Percentiles rank a stretch among this genome's conserved stretches.
phyloP scores from a whole-genome alignment of 2,888 invertebrate genomes.

The Chrysolina haemoptera region DNA sequence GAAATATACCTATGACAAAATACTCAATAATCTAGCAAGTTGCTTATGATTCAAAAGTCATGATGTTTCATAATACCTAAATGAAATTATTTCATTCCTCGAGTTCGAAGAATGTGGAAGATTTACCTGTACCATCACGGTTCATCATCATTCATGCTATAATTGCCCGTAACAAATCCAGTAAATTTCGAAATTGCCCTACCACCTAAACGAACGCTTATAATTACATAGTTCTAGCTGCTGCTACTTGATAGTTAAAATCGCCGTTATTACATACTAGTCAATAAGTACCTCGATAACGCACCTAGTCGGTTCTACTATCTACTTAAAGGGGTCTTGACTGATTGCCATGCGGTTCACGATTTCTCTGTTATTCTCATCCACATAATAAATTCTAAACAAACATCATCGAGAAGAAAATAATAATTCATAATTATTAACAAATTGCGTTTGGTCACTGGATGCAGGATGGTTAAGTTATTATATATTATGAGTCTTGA shows the following conservation, averaged over 20 bases:
- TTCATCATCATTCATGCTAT: not conserved
- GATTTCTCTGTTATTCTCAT: too few species aligned
- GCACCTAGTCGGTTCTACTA: not conserved
- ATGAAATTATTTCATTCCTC: not conserved
- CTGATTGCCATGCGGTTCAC: not conserved
- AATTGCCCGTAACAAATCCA: conserved; percentile 6
- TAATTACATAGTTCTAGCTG: not conserved
- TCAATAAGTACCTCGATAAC: not conserved
- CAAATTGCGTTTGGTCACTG: too few species aligned
- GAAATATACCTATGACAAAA: too few species aligned
- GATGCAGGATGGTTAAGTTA: too few species aligned
- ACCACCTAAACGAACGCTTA: not conserved
- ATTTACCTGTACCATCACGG: not conserved
- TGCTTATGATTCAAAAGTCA: not conserved
- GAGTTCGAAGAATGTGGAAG: not conserved
- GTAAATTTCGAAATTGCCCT: conserved; percentile 1
- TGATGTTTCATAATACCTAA: not conserved
- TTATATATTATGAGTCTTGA: too few species aligned
- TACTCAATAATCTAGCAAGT: too few species aligned
- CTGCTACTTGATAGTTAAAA: not conserved
- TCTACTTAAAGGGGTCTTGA: not conserved
- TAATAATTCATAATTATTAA: too few species aligned
- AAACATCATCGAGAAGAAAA: too few species aligned
- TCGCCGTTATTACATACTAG: not conserved
- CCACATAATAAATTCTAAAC: too few species aligned